Base-by-base conservation (phyloP, 2,113 vertebrate genomes). In the Chunga burmeisteri region DNA sequence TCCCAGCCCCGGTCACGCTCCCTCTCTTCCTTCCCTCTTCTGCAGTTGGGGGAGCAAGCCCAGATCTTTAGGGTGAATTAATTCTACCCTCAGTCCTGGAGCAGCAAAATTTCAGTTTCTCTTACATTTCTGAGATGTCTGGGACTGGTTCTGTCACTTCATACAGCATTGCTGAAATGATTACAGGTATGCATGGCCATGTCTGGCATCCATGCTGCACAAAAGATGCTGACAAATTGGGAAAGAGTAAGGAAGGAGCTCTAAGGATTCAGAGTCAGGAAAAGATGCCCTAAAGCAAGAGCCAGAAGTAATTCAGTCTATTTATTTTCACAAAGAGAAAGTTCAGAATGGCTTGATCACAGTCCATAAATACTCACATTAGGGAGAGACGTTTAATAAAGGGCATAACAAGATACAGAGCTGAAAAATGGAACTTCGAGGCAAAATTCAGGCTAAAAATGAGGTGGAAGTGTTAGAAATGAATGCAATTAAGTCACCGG, bases 361-460 rank as follows among this genome's bases (percentile, higher is more conserved):
- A 72, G 74, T 52, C 86, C 81, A 79, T 72, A 87, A 92, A 90
- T 73, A 82, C 70, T 81, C 87, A 72, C 4, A 49, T 82, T 87
- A 82, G 38, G 52, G n/a, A 88, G n/a, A 82, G 58, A 61, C 22
- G 55, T 88, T 93, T 94, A 95, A 87, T 87, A 95, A 80, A 90
- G 30, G 30, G 58, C n/a, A 68, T 72, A 94, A 75, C 29, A 89
- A 84, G 81, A 77, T 27, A 66, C 3, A 80, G 80, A 92, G 42
- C 4, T 88, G 32, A 95, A 95, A 93, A 94, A 85, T 66, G 29
- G 58, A 95, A 91, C 36, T 84, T 20, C 42, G 53, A 91, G 49
- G 63, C 62, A 94, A 94, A 96, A 94, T 59, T 77, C 58, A 66
- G 53, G 26, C 44, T 85, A 77, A 92, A 94, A 94, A 58, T 15